Percentiles rank a stretch among this genome's conserved stretches.
These are phyloP conservation scores for Nephrotoma guestfalica DNA, from an alignment of 2,888 invertebrate species.

Conservation along the genomic window DNA sequence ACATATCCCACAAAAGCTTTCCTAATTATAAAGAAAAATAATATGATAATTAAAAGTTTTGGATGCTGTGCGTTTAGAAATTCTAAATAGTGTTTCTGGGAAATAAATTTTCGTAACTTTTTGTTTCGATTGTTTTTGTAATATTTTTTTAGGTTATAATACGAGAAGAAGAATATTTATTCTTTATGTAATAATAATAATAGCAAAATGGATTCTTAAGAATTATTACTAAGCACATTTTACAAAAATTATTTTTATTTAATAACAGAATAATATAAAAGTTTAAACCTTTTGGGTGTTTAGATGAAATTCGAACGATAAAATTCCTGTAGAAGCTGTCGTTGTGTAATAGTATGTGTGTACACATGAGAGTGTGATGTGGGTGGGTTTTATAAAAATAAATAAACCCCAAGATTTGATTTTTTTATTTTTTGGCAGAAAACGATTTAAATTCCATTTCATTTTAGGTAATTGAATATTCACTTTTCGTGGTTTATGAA, in stretches of 20 bases:
- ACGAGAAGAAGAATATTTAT: no score
- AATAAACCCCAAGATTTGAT: neutral
- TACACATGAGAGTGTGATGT: neutral
- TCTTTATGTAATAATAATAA: neutral
- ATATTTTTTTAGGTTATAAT: neutral
- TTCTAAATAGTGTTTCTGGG: neutral
- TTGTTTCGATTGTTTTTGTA: no score
- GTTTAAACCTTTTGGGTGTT: neutral
- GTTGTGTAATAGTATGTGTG: no score
- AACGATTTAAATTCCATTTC: neutral
- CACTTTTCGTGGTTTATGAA: neutral
- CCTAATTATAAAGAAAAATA: neutral
- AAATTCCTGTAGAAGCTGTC: neutral
- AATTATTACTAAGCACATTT: neutral
- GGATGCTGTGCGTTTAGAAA: neutral
- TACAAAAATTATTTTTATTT: neutral
- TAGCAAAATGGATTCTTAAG: neutral
- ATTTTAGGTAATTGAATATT: neutral
- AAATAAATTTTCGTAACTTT: neutral
- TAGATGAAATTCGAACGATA: neutral
- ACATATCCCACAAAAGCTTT: neutral
- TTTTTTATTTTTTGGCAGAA: neutral
- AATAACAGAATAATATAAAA: neutral
- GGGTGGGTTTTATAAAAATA: neutral
- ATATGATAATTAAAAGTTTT: neutral